A percentile compares a stretch with the other conserved stretches of the same genome.
Evolutionary conservation across 2,797 vertebrate species (phyloP).

Genomic region (Clamator glandarius): DNA sequence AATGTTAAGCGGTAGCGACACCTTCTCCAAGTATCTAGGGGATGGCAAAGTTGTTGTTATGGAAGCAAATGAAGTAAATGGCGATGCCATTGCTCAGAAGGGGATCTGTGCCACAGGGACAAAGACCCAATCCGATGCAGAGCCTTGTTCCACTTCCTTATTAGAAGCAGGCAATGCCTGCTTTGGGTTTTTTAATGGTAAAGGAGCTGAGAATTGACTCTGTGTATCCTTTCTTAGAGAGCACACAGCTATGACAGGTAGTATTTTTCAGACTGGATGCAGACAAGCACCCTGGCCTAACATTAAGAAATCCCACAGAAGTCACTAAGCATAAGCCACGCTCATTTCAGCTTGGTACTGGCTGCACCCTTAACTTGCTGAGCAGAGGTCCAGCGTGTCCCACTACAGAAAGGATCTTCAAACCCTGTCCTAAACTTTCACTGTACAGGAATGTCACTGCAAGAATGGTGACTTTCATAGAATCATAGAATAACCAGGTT

Average conservation of each 20-base stretch:
- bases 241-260: not conserved
- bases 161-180: not conserved
- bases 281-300: not conserved
- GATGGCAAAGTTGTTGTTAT: not conserved
- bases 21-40: not conserved
- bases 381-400: not conserved
- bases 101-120: not conserved
- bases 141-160: not conserved
- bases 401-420: not conserved
- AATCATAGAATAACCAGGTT: too few relatives aligned
- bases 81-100: not conserved
- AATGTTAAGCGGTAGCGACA: not conserved
- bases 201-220: not conserved
- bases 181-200: not conserved
- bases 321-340: not conserved
- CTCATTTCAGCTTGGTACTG: not conserved
- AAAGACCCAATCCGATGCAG: not conserved
- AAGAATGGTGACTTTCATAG: conserved; percentile 32
- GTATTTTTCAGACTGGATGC: not conserved
- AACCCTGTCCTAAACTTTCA: not conserved
- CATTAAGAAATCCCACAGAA: not conserved
- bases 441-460: not conserved
- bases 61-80: not conserved
- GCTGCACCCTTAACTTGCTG: not conserved
- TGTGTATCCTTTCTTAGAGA: not conserved